Conservation (phyloP, 1,140 invertebrate species). For the Sarcophaga peregrina region DNA sequence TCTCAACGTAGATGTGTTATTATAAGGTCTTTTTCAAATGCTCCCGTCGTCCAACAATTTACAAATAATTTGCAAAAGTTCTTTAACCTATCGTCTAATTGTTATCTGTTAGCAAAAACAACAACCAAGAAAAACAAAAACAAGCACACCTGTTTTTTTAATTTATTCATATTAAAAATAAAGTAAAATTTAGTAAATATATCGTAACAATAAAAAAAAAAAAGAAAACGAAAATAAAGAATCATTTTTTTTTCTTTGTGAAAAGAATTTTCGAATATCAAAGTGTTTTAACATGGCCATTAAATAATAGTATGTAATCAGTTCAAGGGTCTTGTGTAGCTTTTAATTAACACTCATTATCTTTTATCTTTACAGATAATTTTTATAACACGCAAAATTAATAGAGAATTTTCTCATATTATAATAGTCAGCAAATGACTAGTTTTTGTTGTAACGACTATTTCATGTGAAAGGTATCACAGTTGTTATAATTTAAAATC, state of each 20-base stretch:
- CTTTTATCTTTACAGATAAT: no score
- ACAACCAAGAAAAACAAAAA: neutral
- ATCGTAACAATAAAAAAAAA: neutral
- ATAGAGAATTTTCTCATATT: no score
- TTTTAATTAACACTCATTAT: neutral
- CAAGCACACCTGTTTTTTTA: constrained; percentile 9
- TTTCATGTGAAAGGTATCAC: no score
- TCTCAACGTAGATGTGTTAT: constrained; percentile 68
- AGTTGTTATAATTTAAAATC: no score
- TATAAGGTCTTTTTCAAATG: constrained; percentile 7
- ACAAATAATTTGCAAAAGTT: neutral
- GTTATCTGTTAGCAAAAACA: constrained; percentile 13
- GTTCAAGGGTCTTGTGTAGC: constrained; percentile 11
- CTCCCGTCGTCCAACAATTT: constrained; percentile 19
- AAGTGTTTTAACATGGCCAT: neutral
- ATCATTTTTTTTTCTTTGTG: neutral
- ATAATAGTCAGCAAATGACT: no score
- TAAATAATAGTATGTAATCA: neutral
- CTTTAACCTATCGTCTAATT: neutral
- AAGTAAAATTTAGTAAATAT: constrained; percentile 34
- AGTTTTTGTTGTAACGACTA: no score
- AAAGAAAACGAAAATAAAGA: neutral
- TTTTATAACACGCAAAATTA: no score
- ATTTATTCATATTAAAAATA: neutral
- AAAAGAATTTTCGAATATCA: neutral